phyloP scores from a whole-genome alignment of 2,797 vertebrate species.

The Echiichthys vipera region DNA sequence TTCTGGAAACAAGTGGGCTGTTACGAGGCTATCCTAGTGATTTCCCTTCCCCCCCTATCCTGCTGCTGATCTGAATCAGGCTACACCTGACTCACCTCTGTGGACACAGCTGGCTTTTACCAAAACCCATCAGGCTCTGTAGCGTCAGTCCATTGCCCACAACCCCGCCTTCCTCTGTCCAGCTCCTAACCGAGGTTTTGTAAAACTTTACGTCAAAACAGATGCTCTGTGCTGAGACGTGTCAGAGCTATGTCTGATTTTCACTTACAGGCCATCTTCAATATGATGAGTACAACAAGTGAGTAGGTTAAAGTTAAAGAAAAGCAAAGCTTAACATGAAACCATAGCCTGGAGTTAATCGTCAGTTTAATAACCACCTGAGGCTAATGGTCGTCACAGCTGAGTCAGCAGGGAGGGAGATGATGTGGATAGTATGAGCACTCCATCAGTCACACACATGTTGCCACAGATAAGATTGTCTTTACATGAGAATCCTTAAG shows the following conservation, averaged over 20 bases:
- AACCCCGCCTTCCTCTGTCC: not conserved
- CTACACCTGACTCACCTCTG: slow-evolving; percentile 76
- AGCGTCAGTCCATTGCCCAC: slow-evolving; percentile 30
- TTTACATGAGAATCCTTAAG: slow-evolving; percentile 9
- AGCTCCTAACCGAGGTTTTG: not conserved
- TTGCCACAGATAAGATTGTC: slow-evolving; percentile 34
- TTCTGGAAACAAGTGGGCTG: slow-evolving; percentile 71
- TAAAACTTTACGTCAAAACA: slow-evolving; percentile 19
- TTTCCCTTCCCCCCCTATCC: slow-evolving; percentile 12
- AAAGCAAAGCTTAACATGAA: slow-evolving; percentile 9
- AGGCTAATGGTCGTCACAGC: slow-evolving; percentile 25
- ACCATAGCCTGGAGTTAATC: slow-evolving; percentile 11
- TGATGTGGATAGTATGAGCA: slow-evolving; percentile 45
- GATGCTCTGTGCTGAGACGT: not conserved
- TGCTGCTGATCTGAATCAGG: slow-evolving; percentile 63
- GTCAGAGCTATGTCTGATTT: not conserved
- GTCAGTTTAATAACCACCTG: slow-evolving; percentile 13
- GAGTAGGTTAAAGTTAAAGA: not conserved
- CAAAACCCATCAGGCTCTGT: slow-evolving; percentile 52
- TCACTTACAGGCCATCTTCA: not conserved
- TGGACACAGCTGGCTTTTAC: slow-evolving; percentile 75
- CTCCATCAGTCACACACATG: slow-evolving; percentile 51
- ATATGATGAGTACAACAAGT: slow-evolving; percentile 15
- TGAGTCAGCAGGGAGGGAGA: slow-evolving; percentile 65
- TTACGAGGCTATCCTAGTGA: slow-evolving; percentile 46